These are phyloP conservation scores for Halcyon smyrnensis DNA, from an alignment of 2,797 vertebrate species.

Conservation along the genomic window DNA sequence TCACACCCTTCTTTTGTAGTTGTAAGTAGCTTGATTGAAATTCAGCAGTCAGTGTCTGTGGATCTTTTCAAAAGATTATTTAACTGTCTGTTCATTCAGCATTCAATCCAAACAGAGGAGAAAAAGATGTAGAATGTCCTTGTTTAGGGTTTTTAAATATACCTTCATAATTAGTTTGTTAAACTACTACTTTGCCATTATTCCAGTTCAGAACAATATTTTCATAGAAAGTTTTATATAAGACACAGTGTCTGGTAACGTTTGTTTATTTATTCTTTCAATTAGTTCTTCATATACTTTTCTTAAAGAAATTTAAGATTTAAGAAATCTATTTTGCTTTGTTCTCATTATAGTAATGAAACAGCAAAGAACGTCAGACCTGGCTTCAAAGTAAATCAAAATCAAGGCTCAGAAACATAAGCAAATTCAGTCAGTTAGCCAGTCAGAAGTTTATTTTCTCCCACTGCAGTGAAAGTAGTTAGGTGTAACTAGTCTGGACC, in stretches of 20 bases:
- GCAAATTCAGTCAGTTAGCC: neutral
- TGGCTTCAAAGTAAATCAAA: neutral
- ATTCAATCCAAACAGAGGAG: neutral
- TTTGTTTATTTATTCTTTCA: neutral
- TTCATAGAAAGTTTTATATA: neutral
- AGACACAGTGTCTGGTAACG: neutral
- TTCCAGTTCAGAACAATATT: neutral
- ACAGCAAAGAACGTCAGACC: neutral
- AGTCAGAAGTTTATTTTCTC: neutral
- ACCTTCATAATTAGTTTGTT: neutral
- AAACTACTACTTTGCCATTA: neutral
- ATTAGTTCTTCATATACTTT: neutral
- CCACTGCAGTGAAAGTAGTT: neutral
- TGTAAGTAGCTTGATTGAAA: neutral
- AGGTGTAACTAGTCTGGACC: neutral
- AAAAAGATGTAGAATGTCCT: slow-evolving; percentile 10
- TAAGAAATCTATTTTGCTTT: neutral
- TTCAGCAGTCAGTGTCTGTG: neutral
- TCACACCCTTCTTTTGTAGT: neutral
- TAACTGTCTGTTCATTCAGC: neutral
- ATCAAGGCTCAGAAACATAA: neutral
- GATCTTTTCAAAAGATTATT: neutral
- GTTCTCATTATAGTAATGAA: neutral
- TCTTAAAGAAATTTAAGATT: neutral
- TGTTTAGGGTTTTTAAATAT: neutral